Conservation (phyloP, 1,140 invertebrate species). For the Battus philenor region DNA sequence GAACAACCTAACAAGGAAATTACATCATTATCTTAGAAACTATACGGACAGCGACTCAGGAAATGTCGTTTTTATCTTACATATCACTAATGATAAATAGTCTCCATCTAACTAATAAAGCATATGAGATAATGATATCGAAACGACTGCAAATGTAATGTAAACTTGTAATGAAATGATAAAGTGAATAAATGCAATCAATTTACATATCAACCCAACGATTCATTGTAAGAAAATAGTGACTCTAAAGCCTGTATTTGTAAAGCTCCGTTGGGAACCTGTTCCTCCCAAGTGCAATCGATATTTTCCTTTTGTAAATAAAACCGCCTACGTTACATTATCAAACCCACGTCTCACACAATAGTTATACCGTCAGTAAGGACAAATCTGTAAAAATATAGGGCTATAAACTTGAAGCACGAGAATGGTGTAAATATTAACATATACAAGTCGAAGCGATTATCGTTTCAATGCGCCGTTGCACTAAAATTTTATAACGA, state of each 20-base stretch:
- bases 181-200: conserved; percentile 3
- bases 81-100: conserved; percentile 6
- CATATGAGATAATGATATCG: conserved; percentile 16
- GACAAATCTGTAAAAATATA: conserved; percentile 61
- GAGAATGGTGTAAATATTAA: conserved; percentile 1
- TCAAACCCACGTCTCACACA: conserved; percentile 42
- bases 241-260: conserved; percentile 7
- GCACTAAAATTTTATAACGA: conserved; percentile 4
- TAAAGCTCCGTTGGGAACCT: conserved; percentile 17
- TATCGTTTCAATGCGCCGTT: conserved; percentile 9
- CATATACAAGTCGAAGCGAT: conserved; percentile 4
- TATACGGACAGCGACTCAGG: conserved; percentile 2
- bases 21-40: conserved; percentile 9
- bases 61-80: conserved; percentile 14
- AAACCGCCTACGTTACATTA: conserved; percentile 46
- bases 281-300: conserved; percentile 20
- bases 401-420: conserved; percentile 32
- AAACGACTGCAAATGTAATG: conserved; percentile 11
- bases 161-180: conserved; percentile 12
- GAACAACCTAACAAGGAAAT: conserved; percentile 10
- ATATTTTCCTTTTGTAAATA: conserved; percentile 50
- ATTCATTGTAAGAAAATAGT: conserved; percentile 9
- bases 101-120: conserved; percentile 5
- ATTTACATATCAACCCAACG: conserved; percentile 16
- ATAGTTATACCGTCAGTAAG: conserved; percentile 41